These are phyloP conservation scores for Helostoma temminkii DNA, from an alignment of 2,797 vertebrate genomes.

Conservation along the genomic window DNA sequence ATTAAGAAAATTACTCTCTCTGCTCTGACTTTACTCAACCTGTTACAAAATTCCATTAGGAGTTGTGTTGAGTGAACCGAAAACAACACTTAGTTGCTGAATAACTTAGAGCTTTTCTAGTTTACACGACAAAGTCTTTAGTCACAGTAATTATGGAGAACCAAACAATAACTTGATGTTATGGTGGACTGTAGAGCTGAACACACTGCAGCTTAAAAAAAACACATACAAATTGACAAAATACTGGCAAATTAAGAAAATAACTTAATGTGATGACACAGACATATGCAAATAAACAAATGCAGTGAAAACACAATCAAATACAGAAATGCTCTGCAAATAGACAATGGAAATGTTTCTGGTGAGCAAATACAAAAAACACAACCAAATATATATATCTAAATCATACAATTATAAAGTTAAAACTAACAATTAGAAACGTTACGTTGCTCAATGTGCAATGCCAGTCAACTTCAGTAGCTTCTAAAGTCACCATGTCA, in stretches of 20 bases:
- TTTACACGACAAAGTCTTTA: slow-evolving; percentile 66
- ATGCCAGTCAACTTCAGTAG: no score
- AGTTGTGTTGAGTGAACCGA: slow-evolving; percentile 14
- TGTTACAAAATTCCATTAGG: slow-evolving; percentile 39
- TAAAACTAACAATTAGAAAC: no score
- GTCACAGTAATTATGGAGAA: slow-evolving; percentile 39
- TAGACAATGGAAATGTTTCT: no score
- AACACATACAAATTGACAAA: background rate
- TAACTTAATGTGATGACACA: background rate
- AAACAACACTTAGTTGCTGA: slow-evolving; percentile 61
- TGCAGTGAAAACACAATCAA: background rate
- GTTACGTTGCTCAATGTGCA: no score
- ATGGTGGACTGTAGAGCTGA: background rate
- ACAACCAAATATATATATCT: no score
- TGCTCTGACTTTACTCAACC: slow-evolving; percentile 36
- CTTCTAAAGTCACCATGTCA: no score
- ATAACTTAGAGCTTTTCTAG: slow-evolving; percentile 63
- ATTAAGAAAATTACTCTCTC: slow-evolving; percentile 44
- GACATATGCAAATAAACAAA: no score
- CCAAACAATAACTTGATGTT: slow-evolving; percentile 15
- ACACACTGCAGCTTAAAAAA: background rate
- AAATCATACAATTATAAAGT: no score
- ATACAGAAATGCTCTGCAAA: no score
- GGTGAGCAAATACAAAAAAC: no score
- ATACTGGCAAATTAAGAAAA: background rate